Evolutionary conservation across 2,888 invertebrate species (phyloP), one percentile per base, ranked within the genome.

Genomic region (Oscheius sp.): DNA sequence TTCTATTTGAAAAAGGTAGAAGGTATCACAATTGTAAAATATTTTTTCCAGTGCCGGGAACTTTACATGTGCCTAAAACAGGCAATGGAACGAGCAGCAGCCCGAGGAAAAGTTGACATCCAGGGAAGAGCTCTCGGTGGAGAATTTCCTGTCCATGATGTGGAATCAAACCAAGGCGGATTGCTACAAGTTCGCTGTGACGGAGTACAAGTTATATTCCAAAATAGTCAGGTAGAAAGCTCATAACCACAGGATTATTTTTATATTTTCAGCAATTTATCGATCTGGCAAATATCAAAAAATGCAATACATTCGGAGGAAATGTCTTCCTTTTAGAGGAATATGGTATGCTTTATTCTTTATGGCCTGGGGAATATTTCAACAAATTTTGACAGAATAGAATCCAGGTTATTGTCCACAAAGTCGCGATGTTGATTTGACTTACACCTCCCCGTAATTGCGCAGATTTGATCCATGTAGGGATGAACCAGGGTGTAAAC

Each of bases 241-340:
- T 53, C 1, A 29, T 23, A 18, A 6, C 7, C 23, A 70, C 16
- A 16, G n/a, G 43, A 21, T 1, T 6, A 56, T n/a, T 7, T 55
- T 12, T 1, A n/a, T 6, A 55, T n/a, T 72, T 72, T 21, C 13
- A 99, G 97, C 98, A 97, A 92, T 99, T 99, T 92, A 96, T 99
- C 90, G 94, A 96, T 90, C 93, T 99, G 91, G 94, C 95, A 91
- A 96, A 97, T 91, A 99, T 99, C 91, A 93, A 96, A 91, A 99
- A 98, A 92, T 99, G 99, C 92, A 98, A 97, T 92, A 97, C 98
- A 77, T 96, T 95, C 91, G 97, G 96, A 91, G 98, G 97, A 90
- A 96, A 96, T 90, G 94, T 98, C 91, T 99, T 99, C 92, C 94
- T 99, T 89, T 92, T 99, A 90, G 99, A 99, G 92, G 98, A 99